Percentiles rank a stretch among this genome's conserved stretches.
phyloP scores from a whole-genome alignment of 2,888 invertebrate genomes.

The Platycheirus albimanus region DNA sequence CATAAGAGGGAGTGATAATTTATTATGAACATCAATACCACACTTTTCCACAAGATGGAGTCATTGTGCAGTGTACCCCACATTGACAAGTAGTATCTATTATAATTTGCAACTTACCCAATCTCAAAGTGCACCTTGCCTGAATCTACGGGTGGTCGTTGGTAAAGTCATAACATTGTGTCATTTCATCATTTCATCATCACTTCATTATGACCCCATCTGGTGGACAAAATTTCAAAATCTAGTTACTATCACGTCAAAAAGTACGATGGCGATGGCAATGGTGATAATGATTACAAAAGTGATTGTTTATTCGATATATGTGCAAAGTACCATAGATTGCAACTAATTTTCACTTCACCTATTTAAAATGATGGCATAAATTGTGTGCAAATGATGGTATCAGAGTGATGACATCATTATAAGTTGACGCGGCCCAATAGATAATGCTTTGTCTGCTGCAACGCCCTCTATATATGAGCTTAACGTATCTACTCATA shows the following conservation, averaged over 20 bases:
- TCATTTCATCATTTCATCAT: no score
- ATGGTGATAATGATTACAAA: slow-evolving; percentile 26
- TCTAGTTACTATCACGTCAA: neutral
- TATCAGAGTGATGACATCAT: slow-evolving; percentile 17
- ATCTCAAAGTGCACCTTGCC: neutral
- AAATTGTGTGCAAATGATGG: neutral
- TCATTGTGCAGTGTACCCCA: neutral
- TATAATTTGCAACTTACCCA: neutral
- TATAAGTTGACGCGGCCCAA: slow-evolving; percentile 3
- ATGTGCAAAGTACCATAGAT: slow-evolving; percentile 5
- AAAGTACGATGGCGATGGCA: no score
- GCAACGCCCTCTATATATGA: slow-evolving; percentile 1
- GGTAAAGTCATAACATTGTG: no score
- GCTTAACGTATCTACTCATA: no score
- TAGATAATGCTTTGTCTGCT: slow-evolving; percentile 6
- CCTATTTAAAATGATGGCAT: neutral
- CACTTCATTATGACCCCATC: no score
- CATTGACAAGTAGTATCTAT: neutral
- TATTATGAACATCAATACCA: slow-evolving; percentile 42
- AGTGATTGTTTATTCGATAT: slow-evolving; percentile 17
- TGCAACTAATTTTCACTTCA: slow-evolving; percentile 22
- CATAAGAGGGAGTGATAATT: slow-evolving; percentile 39
- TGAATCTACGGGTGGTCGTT: neutral
- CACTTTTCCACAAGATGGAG: neutral
- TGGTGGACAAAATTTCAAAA: no score